A percentile compares a stretch with the other conserved stretches of the same genome.
These are phyloP conservation scores for Sinotaia quadrata DNA, from an alignment of 2,888 invertebrate species.

Conservation along the genomic window DNA sequence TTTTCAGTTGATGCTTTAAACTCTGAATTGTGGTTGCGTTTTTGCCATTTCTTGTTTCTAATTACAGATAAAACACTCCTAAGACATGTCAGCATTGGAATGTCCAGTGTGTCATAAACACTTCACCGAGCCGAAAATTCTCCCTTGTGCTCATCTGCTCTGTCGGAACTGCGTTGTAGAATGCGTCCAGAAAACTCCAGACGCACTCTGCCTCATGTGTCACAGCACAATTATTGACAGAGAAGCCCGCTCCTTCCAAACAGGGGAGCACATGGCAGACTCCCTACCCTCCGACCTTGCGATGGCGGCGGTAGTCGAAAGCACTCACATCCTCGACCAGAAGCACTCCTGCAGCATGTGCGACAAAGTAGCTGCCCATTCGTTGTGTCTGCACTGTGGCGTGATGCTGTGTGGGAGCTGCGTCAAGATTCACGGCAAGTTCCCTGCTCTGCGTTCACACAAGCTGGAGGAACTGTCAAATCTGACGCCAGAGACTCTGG, in stretches of 20 bases:
- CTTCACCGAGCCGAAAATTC: no score
- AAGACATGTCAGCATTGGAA: no score
- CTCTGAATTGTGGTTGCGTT: no score
- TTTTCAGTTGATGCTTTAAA: no score
- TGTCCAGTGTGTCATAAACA: no score
- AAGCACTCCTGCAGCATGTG: neutral
- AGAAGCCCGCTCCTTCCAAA: neutral
- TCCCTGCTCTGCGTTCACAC: neutral
- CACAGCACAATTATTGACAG: neutral
- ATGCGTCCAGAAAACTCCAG: neutral
- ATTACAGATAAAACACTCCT: no score
- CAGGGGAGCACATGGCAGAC: constrained; percentile 4
- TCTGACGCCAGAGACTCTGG: neutral
- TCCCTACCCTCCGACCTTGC: neutral
- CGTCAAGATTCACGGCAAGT: neutral
- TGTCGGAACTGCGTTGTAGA: neutral
- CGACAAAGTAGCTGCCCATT: neutral
- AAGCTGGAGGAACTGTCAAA: neutral
- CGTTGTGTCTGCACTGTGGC: constrained; percentile 7
- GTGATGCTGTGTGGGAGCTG: constrained; percentile 1
- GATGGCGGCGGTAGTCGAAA: neutral
- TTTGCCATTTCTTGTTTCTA: no score
- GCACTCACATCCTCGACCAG: neutral
- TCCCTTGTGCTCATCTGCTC: neutral
- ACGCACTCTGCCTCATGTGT: neutral